phyloP scores from a whole-genome alignment of 2,113 vertebrate genomes.

The Halcyon senegalensis region DNA sequence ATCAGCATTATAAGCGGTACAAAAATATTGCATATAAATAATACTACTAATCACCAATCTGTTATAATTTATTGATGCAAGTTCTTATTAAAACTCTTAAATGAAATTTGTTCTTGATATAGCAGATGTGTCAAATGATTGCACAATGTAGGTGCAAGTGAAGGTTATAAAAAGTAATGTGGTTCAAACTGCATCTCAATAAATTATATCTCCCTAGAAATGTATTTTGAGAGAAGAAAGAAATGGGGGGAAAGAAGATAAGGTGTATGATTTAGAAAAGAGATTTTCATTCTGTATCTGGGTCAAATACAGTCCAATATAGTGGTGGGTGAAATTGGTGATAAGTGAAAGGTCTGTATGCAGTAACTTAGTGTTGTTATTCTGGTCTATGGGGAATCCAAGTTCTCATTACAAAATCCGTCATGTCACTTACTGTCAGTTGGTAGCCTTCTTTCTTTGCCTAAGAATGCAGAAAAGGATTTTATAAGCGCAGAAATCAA shows the following conservation, averaged over 20 bases:
- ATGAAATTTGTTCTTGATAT: slow-evolving; percentile 35
- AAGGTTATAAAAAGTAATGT: slow-evolving; percentile 13
- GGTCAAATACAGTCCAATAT: not conserved
- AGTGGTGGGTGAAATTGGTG: not conserved
- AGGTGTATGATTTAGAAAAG: not conserved
- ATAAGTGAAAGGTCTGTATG: not conserved
- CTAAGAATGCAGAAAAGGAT: not conserved
- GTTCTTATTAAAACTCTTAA: slow-evolving; percentile 60
- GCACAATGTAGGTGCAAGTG: slow-evolving; percentile 9
- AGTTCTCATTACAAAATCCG: not conserved
- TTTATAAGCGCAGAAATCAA: not conserved
- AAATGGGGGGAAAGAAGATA: not conserved
- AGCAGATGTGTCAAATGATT: slow-evolving; percentile 49
- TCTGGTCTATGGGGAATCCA: not conserved
- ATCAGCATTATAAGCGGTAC: slow-evolving; percentile 42
- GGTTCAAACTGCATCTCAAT: not conserved
- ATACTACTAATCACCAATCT: slow-evolving; percentile 62
- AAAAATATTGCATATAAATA: slow-evolving; percentile 69
- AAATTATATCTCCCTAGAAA: not conserved
- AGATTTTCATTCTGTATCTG: not conserved
- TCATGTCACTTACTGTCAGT: not conserved
- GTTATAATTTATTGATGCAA: slow-evolving; percentile 60
- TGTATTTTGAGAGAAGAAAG: not conserved
- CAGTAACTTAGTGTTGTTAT: not conserved
- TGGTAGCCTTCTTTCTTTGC: not conserved